Base-by-base conservation (phyloP, 2,113 vertebrate genomes). In the Cisticola juncidis region DNA sequence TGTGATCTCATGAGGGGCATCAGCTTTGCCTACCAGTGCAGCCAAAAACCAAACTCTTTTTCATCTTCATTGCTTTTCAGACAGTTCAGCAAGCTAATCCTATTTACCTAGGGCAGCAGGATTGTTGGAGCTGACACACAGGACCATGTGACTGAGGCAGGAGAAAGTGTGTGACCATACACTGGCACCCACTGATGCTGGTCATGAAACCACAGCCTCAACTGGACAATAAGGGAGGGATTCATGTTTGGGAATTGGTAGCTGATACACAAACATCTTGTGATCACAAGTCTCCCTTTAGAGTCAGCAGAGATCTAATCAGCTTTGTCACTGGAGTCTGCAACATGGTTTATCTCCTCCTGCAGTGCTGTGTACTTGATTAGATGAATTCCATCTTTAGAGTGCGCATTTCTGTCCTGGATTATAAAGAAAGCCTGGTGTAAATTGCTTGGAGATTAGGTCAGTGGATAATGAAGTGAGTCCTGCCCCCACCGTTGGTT, bases 251-350 rank as follows among this genome's bases (percentile, higher is more conserved):
- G 76, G 86, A 86, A 78, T 48, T 36, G 51, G 76, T 90, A 71
- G 79, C 80, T 81, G 65, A 81, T 60, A 58, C 72, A 87, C 69
- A 81, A 74, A 84, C 40, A 40, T 92, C 92, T 94, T 90, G 51
- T 81, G 60, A 94, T 88, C 95, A 92, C 0, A 4, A 88, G 86
- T 54, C 65, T 92, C 68, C 60, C 56, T 90, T 86, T 35, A 44
- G 83, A 95, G 72, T 62, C 88, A 90, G 69, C 21, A 19, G 53
- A 93, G 86, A 94, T 94, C 72, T 96, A 93, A 96, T 96, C 82
- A 92, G 72, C 76, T 88, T 92, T 78, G 72, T 78, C 76, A 40
- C 64, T 17, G 48, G 64, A 93, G 86, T 48, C 82, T 92, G 77
- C 88, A 78, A 26, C 11, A 4, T 71, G 51, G n/a, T 88, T 94